phyloP scores from a whole-genome alignment of 2,888 invertebrate species.

The Patella pellucida region DNA sequence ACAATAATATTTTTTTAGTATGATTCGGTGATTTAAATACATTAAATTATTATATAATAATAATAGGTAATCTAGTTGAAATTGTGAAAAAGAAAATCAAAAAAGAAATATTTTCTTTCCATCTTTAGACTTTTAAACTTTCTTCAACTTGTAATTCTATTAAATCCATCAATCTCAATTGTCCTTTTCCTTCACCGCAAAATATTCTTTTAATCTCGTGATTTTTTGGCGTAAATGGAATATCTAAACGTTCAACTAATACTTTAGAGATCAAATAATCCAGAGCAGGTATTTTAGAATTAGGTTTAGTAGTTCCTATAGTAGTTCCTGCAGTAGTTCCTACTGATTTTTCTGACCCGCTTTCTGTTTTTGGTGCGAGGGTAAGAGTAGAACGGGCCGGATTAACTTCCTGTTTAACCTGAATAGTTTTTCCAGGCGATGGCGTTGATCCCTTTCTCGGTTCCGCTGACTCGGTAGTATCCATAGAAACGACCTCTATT shows the following conservation, averaged over 20 bases:
- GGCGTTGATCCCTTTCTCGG: not conserved
- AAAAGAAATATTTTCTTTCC: not conserved
- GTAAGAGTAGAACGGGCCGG: not conserved
- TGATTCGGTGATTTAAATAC: no score
- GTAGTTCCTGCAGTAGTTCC: no score
- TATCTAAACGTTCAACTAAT: slow-evolving; percentile 36
- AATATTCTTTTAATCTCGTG: slow-evolving; percentile 28
- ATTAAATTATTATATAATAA: no score
- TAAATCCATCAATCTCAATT: slow-evolving; percentile 39
- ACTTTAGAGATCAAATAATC: slow-evolving; percentile 45
- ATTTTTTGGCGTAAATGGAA: slow-evolving; percentile 31
- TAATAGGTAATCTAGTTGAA: not conserved
- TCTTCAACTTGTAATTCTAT: slow-evolving; percentile 46
- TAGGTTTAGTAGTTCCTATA: not conserved
- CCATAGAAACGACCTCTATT: not conserved
- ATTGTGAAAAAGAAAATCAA: slow-evolving; percentile 14
- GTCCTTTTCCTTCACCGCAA: slow-evolving; percentile 34
- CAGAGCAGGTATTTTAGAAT: slow-evolving; percentile 34
- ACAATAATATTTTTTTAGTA: no score
- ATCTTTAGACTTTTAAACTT: slow-evolving; percentile 37
- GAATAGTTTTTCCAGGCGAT: not conserved
- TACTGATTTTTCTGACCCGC: not conserved
- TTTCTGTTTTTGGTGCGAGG: not conserved
- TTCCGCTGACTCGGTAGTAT: not conserved
- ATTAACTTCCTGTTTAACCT: not conserved